Percentiles rank a stretch among this genome's conserved stretches.
phyloP scores from a whole-genome alignment of 1,140 invertebrate species.

The Pygmarrhopalites habei region DNA sequence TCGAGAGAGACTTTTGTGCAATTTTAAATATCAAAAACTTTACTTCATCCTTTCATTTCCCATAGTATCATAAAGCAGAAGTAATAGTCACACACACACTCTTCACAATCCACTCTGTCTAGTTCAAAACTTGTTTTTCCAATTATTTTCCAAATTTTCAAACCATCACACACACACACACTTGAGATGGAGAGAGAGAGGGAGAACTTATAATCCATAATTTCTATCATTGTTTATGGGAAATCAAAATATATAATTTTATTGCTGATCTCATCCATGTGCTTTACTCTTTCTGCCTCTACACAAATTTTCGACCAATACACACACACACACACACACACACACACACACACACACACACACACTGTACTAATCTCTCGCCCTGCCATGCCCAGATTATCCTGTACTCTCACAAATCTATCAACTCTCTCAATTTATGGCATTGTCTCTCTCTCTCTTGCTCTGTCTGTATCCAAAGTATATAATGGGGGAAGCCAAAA shows the following conservation, averaged over 20 bases:
- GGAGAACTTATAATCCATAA: neutral
- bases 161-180: neutral
- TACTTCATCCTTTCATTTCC: neutral
- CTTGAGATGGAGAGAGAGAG: neutral
- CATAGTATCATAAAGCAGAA: neutral
- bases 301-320: too few relatives aligned
- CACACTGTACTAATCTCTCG: too few relatives aligned
- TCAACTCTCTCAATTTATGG: too few relatives aligned
- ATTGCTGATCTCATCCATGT: neutral
- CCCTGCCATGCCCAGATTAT: neutral
- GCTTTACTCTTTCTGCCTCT: too few relatives aligned
- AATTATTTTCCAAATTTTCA: neutral
- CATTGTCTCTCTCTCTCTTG: too few relatives aligned
- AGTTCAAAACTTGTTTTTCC: neutral
- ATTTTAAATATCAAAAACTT: neutral
- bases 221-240: conserved; percentile 10
- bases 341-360: too few relatives aligned
- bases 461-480: too few relatives aligned
- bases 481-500: too few relatives aligned
- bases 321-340: too few relatives aligned
- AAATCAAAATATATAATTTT: conserved; percentile 4
- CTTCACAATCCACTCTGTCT: too few relatives aligned
- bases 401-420: neutral
- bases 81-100: too few relatives aligned
- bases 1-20: neutral